phyloP scores from a whole-genome alignment of 2,797 vertebrate species.

The Pseudomugil tenellus region DNA sequence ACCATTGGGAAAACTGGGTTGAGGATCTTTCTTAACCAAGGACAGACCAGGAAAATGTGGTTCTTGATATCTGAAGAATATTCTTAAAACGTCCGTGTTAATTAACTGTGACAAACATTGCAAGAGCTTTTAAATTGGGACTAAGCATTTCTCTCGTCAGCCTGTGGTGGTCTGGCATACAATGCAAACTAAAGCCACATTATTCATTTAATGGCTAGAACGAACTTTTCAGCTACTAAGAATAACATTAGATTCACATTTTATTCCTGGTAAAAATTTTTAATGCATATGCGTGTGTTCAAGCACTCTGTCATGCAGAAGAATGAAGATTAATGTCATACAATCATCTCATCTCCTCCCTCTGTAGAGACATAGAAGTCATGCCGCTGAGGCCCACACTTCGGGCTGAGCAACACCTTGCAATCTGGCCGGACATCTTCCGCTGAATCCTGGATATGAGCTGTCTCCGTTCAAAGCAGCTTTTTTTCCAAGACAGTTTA shows the following conservation, averaged over 20 bases:
- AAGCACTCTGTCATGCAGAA: conserved; percentile 21
- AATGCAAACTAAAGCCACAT: background rate
- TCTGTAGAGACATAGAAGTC: conserved; percentile 19
- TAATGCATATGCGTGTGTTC: conserved; percentile 26
- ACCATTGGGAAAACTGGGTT: background rate
- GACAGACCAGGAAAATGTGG: background rate
- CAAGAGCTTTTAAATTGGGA: conserved; percentile 32
- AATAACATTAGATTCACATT: conserved; percentile 3
- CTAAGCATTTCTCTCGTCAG: background rate
- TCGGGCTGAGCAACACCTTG: conserved; percentile 38
- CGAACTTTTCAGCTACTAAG: conserved; percentile 13
- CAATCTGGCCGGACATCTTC: conserved; percentile 15
- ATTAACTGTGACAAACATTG: conserved; percentile 30
- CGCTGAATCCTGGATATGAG: conserved; percentile 10
- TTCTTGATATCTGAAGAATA: conserved; percentile 3
- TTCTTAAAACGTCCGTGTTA: conserved; percentile 7
- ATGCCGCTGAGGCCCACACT: conserved; percentile 23
- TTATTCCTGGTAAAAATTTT: background rate
- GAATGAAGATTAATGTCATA: conserved; percentile 14
- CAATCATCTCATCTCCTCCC: conserved; percentile 16
- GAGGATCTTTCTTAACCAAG: background rate
- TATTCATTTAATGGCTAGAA: conserved; percentile 1
- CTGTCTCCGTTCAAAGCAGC: background rate
- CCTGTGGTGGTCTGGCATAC: background rate
- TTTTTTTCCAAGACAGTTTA: background rate